phyloP scores from a whole-genome alignment of 1,140 invertebrate species.

The Tribolium madens region DNA sequence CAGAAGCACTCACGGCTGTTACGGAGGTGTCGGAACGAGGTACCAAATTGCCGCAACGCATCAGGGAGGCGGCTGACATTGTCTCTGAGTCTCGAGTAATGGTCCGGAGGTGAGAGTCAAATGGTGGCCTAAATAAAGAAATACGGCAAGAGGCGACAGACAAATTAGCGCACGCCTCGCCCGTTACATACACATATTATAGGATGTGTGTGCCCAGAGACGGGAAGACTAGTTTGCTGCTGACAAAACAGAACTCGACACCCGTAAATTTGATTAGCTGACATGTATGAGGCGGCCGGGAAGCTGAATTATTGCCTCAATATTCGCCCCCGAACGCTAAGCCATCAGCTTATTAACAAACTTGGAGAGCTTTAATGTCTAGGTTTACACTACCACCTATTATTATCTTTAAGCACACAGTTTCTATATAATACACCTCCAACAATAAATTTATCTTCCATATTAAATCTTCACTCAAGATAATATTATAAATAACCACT shows the following conservation, averaged over 20 bases:
- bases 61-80: slow-evolving; percentile 51
- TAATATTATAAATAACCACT: too few species aligned
- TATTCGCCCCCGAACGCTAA: slow-evolving; percentile 48
- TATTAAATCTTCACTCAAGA: background rate
- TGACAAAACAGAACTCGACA: slow-evolving; percentile 56
- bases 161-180: slow-evolving; percentile 58
- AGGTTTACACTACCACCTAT: background rate
- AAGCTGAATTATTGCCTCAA: slow-evolving; percentile 59
- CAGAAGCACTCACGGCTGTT: slow-evolving; percentile 57
- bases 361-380: slow-evolving; percentile 18
- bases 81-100: slow-evolving; percentile 56
- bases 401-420: background rate
- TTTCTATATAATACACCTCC: background rate
- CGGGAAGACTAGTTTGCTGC: slow-evolving; percentile 40
- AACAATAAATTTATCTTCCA: background rate
- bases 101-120: slow-evolving; percentile 62
- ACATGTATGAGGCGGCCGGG: slow-evolving; percentile 55
- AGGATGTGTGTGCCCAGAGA: slow-evolving; percentile 35
- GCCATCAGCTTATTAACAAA: slow-evolving; percentile 40
- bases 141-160: slow-evolving; percentile 60
- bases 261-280: slow-evolving; percentile 61
- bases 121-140: slow-evolving; percentile 62
- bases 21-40: slow-evolving; percentile 53
- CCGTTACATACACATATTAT: slow-evolving; percentile 45
- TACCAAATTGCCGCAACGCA: slow-evolving; percentile 58